phyloP scores from a whole-genome alignment of 2,888 invertebrate genomes.

The Perizoma affinitatum region DNA sequence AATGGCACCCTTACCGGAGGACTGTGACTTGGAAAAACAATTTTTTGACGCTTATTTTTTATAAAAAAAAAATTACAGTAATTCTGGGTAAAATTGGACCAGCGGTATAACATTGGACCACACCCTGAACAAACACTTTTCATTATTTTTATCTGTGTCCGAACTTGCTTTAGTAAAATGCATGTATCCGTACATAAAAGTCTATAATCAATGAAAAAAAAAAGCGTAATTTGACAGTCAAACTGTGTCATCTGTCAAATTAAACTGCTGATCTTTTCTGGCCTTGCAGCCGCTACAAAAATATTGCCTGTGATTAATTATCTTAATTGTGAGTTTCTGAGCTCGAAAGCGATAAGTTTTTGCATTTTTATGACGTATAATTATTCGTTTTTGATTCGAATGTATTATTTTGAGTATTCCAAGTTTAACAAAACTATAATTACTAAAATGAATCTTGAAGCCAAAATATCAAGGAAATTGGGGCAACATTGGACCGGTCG shows the following conservation, averaged over 20 bases:
- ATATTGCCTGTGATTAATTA: constrained; percentile 17
- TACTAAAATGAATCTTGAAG: constrained; percentile 17
- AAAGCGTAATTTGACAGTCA: constrained; percentile 15
- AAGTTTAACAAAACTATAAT: constrained; percentile 12
- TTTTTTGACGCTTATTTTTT: no score
- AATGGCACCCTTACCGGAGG: no score
- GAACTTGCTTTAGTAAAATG: constrained; percentile 8
- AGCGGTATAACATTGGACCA: constrained; percentile 13
- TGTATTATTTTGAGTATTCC: constrained; percentile 8
- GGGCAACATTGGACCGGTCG: constrained; percentile 21
- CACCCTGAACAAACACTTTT: constrained; percentile 15
- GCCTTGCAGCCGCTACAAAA: constrained; percentile 12
- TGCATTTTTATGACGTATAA: constrained; percentile 19
- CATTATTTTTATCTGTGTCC: constrained; percentile 5
- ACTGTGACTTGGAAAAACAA: no score
- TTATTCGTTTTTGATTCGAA: constrained; percentile 13
- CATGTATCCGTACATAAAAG: constrained; percentile 8
- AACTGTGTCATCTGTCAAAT: constrained; percentile 14
- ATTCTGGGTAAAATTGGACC: constrained; percentile 16
- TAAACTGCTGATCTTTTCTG: constrained; percentile 16
- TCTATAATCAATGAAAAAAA: constrained; percentile 6
- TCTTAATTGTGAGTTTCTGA: constrained; percentile 16
- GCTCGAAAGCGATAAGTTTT: constrained; percentile 11
- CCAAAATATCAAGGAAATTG: constrained; percentile 15
- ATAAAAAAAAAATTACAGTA: no score